Evolutionary conservation across 1,140 invertebrate genomes (phyloP), one percentile per base, ranked within the genome.

Genomic region (Drosophila pseudoobscura): DNA sequence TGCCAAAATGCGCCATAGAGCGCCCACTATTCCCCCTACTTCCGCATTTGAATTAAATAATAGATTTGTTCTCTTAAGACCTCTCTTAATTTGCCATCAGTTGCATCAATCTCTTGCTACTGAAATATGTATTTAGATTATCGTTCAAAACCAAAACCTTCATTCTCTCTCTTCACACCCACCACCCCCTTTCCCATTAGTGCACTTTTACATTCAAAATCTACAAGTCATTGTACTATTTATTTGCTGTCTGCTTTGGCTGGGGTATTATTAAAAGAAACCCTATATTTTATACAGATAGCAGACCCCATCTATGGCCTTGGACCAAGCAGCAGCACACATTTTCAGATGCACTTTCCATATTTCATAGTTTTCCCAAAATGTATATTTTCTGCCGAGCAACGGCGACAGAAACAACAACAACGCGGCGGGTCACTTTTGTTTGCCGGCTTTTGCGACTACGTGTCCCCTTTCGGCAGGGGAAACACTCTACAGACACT

Each of bases 191-290:
- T 5, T 3, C 22, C 17, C 8, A 20, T 15, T 29, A 41, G 15
- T 56, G 62, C 75, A 69, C 31, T 78, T 26, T 20, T 53, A 49
- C 70, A 49, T 31, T 41, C 35, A 76, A 88, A 88, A 79, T 89
- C 75, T 89, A 88, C 83, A 88, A 88, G 83, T 88, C 83, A 88
- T 88, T 80, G 75, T 83, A 66, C 47, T 44, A 35, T 71, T 64
- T 71, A 72, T 75, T 78, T 78, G 50, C 50, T 22, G 43, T 58
- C 49, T 35, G 45, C 52, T 39, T 41, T 20, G 5, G 15, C 20
- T 20, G 9, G 26, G 9, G 6, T 11, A 8, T 29, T n/a, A 26
- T 11, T 9, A 50, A 15, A 9, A 2, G 22, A 49, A 49, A 24
- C 17, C 22, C 20, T 24, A 11, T 24, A 6, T n/a, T 15, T 45